Evolutionary conservation across 2,113 vertebrate species (phyloP).

Genomic region (Chrysemys picta): DNA sequence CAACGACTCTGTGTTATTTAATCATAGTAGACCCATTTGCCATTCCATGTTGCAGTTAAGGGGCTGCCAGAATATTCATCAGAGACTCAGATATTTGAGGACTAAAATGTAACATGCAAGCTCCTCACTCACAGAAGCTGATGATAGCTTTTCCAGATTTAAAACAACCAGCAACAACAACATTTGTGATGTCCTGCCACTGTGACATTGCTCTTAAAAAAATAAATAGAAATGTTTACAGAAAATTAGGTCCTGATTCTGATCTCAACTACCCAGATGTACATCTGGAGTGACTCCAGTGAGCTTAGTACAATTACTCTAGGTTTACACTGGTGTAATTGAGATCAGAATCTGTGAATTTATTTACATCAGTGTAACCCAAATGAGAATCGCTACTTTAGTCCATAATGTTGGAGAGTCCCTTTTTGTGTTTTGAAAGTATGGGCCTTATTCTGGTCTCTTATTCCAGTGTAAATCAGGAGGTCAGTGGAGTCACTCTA

Average conservation of each 20-base stretch:
- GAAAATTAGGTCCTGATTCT: not conserved
- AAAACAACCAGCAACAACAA: not conserved
- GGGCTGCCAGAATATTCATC: not conserved
- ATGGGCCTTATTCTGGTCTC: not conserved
- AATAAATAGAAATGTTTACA: not conserved
- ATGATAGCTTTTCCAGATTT: not conserved
- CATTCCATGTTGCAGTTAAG: slow-evolving; percentile 8
- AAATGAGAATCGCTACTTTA: not conserved
- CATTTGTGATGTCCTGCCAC: not conserved
- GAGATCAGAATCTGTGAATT: not conserved
- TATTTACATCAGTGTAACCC: not conserved
- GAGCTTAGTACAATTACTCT: not conserved
- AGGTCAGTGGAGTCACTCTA: not conserved
- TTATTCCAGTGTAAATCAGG: not conserved
- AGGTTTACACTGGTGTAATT: not conserved
- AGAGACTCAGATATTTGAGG: not conserved
- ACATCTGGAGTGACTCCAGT: not conserved
- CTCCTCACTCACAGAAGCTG: fast-evolving
- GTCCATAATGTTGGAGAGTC: not conserved
- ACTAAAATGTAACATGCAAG: not conserved
- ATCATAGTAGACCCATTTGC: not conserved
- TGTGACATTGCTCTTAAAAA: not conserved
- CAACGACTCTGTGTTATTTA: not conserved
- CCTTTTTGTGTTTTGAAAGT: not conserved
- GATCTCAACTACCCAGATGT: not conserved